These are phyloP conservation scores for Passer montanus DNA, from an alignment of 2,113 vertebrate species.

Conservation along the genomic window DNA sequence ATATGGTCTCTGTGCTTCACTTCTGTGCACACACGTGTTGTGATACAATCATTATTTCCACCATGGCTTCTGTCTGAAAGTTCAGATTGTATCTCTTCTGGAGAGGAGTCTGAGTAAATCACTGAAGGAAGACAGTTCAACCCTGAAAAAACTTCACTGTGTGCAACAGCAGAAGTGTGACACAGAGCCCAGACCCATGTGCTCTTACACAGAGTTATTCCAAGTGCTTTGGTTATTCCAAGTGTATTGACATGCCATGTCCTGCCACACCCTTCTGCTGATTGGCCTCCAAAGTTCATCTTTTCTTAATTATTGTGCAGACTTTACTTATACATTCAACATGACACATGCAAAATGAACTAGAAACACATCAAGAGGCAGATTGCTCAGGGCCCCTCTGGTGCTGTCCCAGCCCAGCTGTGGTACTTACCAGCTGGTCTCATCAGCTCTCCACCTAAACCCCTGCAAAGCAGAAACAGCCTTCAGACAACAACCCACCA, in stretches of 20 bases:
- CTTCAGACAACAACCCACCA: not conserved
- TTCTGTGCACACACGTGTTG: fast-evolving
- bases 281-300: not conserved
- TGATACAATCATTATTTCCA: not conserved
- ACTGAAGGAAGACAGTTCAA: not conserved
- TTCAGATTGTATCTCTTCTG: not conserved
- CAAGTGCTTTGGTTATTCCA: not conserved
- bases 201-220: not conserved
- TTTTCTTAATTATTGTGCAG: not conserved
- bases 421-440: constrained; percentile 85
- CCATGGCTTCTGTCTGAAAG: not conserved
- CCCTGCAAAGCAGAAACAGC: constrained; percentile 76
- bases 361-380: not conserved
- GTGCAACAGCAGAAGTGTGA: not conserved
- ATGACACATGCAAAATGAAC: not conserved
- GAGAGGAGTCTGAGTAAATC: not conserved
- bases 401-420: not conserved
- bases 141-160: not conserved
- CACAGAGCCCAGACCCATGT: not conserved
- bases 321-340: not conserved
- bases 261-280: not conserved
- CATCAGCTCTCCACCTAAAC: constrained; percentile 93
- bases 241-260: not conserved
- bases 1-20: not conserved
- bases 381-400: not conserved